Percentiles rank a stretch among this genome's conserved stretches.
Conservation (phyloP, 2,113 vertebrate species). For the Alouatta palliata region DNA sequence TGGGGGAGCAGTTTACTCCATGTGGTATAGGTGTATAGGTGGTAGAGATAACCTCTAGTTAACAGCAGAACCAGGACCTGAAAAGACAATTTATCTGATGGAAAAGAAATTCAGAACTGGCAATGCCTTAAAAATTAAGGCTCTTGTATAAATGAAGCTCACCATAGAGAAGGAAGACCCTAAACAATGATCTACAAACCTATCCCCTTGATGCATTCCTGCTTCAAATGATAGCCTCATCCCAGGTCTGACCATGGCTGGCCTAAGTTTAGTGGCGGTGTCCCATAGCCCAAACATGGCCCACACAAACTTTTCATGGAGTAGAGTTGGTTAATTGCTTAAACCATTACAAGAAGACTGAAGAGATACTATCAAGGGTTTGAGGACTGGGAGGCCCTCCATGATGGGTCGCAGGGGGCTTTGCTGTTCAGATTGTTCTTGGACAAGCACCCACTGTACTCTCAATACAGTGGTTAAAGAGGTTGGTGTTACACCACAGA, state of each 20-base stretch:
- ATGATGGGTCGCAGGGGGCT: not conserved
- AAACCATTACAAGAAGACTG: not conserved
- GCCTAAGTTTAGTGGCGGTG: not conserved
- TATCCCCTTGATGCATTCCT: not conserved
- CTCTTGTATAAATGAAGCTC: not conserved
- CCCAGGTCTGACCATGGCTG: not conserved
- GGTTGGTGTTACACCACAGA: not conserved
- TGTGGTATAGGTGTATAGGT: not conserved
- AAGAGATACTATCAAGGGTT: not conserved
- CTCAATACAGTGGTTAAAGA: not conserved
- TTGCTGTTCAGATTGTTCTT: not conserved
- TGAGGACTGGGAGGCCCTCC: not conserved
- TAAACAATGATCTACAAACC: not conserved
- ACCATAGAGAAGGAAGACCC: not conserved
- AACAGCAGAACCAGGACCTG: not conserved
- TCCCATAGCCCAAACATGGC: not conserved
- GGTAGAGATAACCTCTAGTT: not conserved
- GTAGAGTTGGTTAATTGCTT: not conserved
- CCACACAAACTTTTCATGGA: not conserved
- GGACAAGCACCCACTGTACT: not conserved
- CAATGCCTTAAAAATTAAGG: not conserved
- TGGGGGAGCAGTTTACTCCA: not conserved
- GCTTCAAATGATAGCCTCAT: not conserved
- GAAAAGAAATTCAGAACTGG: not conserved
- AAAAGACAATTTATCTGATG: not conserved